Conservation (phyloP, 2,888 invertebrate genomes). For the Cordylochernes scorpioides region DNA sequence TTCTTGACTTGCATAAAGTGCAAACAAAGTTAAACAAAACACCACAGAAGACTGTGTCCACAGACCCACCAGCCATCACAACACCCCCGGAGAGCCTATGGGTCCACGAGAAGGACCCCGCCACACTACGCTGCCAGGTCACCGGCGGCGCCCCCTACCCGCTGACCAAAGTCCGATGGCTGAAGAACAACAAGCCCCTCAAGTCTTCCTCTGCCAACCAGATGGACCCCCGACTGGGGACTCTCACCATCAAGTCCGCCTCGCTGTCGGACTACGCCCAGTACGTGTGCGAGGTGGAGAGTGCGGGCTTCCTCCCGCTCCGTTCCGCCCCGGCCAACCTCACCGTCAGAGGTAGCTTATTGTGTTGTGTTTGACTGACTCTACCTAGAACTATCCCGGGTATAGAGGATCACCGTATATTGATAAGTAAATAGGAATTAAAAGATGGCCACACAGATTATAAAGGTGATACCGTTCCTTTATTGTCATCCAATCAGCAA, state of each 20-base stretch:
- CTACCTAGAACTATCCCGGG: too few relatives aligned
- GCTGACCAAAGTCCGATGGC: conserved; percentile 37
- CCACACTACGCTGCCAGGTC: conserved; percentile 32
- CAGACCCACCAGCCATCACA: conserved; percentile 33
- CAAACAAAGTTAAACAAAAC: too few relatives aligned
- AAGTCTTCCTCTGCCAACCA: conserved; percentile 19
- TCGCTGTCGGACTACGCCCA: conserved; percentile 33
- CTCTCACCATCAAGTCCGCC: conserved; percentile 28
- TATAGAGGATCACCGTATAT: too few relatives aligned
- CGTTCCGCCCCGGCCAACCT: conserved; percentile 32
- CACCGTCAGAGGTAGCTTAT: conserved; percentile 29
- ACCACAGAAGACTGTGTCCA: too few relatives aligned
- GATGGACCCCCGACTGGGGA: conserved; percentile 25
- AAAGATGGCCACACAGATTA: too few relatives aligned
- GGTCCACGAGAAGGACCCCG: conserved; percentile 37
- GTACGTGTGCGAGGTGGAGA: conserved; percentile 38
- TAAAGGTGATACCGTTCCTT: too few relatives aligned
- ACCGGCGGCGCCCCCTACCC: conserved; percentile 27
- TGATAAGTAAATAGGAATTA: too few relatives aligned
- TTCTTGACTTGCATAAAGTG: too few relatives aligned
- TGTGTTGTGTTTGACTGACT: neutral
- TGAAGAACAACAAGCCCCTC: conserved; percentile 33
- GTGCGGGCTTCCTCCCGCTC: conserved; percentile 32
- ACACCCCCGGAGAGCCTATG: conserved; percentile 30
- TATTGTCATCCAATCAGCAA: too few relatives aligned